phyloP scores from a whole-genome alignment of 2,888 invertebrate species.

The Oasisia sp. region DNA sequence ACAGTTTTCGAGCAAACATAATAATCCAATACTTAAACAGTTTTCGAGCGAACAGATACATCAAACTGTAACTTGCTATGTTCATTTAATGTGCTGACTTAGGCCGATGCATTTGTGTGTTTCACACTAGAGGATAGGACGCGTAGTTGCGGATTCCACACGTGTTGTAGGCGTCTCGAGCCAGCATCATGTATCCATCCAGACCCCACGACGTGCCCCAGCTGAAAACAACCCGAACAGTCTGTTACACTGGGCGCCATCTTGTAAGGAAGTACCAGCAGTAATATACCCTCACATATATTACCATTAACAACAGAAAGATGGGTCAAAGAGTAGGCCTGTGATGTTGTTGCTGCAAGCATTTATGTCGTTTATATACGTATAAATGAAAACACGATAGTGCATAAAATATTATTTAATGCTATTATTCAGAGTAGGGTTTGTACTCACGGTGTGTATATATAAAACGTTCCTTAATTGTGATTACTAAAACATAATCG shows the following conservation, averaged over 20 bases:
- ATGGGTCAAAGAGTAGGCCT: background rate
- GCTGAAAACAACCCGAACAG: background rate
- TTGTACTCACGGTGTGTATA: background rate
- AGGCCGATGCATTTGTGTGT: background rate
- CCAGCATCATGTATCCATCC: background rate
- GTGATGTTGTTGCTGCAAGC: background rate
- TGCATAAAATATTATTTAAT: background rate
- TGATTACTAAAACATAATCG: background rate
- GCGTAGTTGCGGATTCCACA: background rate
- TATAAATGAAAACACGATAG: too few species aligned
- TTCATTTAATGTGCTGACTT: background rate
- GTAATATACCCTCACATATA: background rate
- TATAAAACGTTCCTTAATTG: background rate
- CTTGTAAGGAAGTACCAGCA: too few species aligned
- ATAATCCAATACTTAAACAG: background rate
- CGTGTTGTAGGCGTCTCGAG: background rate
- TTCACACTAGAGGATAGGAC: background rate
- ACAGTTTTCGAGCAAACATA: too few species aligned
- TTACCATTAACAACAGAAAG: background rate
- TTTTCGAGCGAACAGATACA: background rate
- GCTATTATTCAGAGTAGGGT: background rate
- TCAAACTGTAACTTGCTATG: background rate
- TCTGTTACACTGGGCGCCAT: background rate
- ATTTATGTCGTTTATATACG: background rate
- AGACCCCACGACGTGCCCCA: conserved; percentile 17